Evolutionary conservation across 2,797 vertebrate species (phyloP).

Genomic region (Ctenopoma kingsleyae): DNA sequence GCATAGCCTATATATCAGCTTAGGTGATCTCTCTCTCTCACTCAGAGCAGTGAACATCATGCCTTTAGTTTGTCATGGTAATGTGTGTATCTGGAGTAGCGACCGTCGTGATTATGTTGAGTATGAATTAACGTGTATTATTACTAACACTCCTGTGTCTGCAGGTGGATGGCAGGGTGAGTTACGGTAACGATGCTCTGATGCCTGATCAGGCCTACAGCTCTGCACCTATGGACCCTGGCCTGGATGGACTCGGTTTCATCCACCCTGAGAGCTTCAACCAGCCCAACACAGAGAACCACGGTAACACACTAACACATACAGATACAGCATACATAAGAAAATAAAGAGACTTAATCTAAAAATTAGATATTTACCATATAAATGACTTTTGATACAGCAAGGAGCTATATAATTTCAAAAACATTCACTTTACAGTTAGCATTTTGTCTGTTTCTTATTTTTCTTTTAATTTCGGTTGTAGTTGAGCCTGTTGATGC

Average conservation of each 20-base stretch:
- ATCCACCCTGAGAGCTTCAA: conserved; percentile 96
- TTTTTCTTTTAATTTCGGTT: not conserved
- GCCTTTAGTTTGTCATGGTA: too few species aligned
- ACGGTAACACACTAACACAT: conserved; percentile 83
- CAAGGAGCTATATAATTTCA: not conserved
- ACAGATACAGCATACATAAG: not conserved
- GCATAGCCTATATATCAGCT: too few species aligned
- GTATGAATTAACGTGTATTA: too few species aligned
- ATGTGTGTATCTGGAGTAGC: too few species aligned
- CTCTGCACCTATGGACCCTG: conserved; percentile 92
- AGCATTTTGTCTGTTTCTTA: not conserved
- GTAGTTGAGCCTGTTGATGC: conserved; percentile 96
- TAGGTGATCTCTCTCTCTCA: too few species aligned
- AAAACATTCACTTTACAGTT: not conserved
- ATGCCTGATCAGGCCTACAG: conserved; percentile 95
- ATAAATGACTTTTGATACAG: not conserved
- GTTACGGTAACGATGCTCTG: conserved; percentile 96
- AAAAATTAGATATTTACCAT: not conserved
- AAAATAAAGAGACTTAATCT: not conserved
- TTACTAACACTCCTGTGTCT: conserved; percentile 13
- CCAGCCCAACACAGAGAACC: conserved; percentile 97
- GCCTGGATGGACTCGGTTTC: conserved; percentile 91
- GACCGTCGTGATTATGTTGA: too few species aligned
- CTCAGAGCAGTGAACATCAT: too few species aligned
- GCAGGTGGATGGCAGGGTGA: conserved; percentile 91